Percentiles rank a stretch among this genome's conserved stretches.
Conservation (phyloP, 1,140 invertebrate species). For the Dinoponera quadriceps region DNA sequence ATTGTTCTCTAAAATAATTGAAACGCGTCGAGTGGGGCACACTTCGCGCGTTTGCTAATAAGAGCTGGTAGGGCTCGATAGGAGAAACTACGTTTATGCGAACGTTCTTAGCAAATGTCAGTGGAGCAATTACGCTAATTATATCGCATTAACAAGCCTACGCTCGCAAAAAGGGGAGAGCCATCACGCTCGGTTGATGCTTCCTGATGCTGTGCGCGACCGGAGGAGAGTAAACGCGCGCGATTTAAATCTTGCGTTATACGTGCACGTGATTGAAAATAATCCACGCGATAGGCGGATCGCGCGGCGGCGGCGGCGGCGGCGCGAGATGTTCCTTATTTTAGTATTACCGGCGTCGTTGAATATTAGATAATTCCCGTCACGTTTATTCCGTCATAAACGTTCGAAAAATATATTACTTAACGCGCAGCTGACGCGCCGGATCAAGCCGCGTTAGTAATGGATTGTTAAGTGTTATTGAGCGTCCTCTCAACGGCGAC, state of each 20-base stretch:
- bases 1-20: constrained; percentile 74
- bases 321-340: background rate
- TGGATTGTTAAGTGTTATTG: constrained; percentile 52
- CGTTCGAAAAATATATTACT: constrained; percentile 14
- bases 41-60: constrained; percentile 71
- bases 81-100: constrained; percentile 46
- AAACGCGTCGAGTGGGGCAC: constrained; percentile 67
- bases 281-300: background rate
- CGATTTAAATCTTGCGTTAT: constrained; percentile 4
- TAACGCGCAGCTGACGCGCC: background rate
- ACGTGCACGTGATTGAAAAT: background rate
- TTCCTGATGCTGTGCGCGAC: background rate
- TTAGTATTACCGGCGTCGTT: background rate
- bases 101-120: constrained; percentile 42
- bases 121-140: constrained; percentile 28
- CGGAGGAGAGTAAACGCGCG: background rate
- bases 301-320: no score
- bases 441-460: constrained; percentile 25
- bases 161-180: background rate
- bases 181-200: constrained; percentile 4
- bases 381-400: background rate
- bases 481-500: constrained; percentile 2
- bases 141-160: background rate
- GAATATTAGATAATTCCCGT: background rate
- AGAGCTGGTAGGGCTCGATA: constrained; percentile 62